Evolutionary conservation across 2,797 vertebrate genomes (phyloP), one percentile per base, ranked within the genome.

Genomic region (Coilia nasus): DNA sequence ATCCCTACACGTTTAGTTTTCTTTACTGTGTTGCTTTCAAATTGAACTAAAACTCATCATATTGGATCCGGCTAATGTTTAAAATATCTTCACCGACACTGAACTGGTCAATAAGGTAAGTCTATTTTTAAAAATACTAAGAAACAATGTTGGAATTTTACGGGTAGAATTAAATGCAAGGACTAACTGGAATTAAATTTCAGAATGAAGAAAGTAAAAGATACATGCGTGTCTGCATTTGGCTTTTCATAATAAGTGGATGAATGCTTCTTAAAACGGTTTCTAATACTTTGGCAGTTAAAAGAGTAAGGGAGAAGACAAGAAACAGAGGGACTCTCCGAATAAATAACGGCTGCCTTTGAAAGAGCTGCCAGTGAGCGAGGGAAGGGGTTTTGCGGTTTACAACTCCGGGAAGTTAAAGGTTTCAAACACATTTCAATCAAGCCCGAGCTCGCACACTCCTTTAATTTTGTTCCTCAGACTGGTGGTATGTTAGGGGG

Each of bases 341-440:
- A 84, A 82, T 83, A 88, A 82, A 87, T 86, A 83, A 86, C 83
- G 80, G 57, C 81, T 87, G 89, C 54, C 92, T 96, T 95, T 95
- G 92, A 94, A 94, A 91, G 85, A 87, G 41, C 85, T 94, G 93
- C 92, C 93, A 93, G 90, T 83, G 81, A 83, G 85, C 83, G 83
- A 88, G 84, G 88, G 90, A 88, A 88, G 87, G 87, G 87, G 47
- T 85, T 85, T 90, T 93, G 93, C 83, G 90, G 93, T 93, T 94
- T 93, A 91, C 90, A 93, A 93, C 93, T 95, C 90, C 90, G 91
- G 92, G 92, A 94, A 94, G 92, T 94, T 90, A 90, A 90, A 91
- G 93, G 89, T 94, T 94, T 91, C 92, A 92, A 93, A 93, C 92
- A 86, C 90, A 88, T 93, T 91, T 92, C 89, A 89, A 83, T 93